Percentiles rank a stretch among this genome's conserved stretches.
phyloP scores from a whole-genome alignment of 2,888 invertebrate species.

The Drosophila anceps region DNA sequence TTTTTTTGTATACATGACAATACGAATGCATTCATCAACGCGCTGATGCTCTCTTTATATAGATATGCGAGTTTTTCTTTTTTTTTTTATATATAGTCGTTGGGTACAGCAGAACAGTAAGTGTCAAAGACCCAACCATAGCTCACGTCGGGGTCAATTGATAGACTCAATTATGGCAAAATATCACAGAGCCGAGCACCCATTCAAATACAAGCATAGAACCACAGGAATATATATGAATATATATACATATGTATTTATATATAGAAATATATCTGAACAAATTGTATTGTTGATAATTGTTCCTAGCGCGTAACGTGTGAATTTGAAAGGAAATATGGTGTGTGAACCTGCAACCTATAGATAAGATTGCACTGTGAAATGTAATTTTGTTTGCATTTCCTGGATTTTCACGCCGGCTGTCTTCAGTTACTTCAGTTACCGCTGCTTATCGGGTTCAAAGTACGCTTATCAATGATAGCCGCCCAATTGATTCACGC shows the following conservation, averaged over 20 bases:
- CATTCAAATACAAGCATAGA: conserved; percentile 16
- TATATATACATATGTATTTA: background rate
- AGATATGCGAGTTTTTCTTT: conserved; percentile 36
- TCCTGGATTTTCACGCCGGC: conserved; percentile 31
- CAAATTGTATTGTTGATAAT: conserved; percentile 44
- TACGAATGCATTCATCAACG: conserved; percentile 60
- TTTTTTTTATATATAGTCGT: conserved; percentile 6
- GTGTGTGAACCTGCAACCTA: conserved; percentile 6
- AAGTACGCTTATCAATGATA: conserved; percentile 63
- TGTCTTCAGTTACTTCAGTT: conserved; percentile 10
- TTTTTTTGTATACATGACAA: conserved; percentile 9
- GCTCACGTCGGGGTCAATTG: conserved; percentile 77
- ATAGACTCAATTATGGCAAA: conserved; percentile 79
- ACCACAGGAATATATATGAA: conserved; percentile 3
- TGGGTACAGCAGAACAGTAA: conserved; percentile 32
- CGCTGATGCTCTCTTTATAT: conserved; percentile 35
- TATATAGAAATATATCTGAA: conserved; percentile 30
- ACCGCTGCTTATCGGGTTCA: conserved; percentile 48
- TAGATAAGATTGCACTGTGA: conserved; percentile 26
- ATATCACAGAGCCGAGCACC: conserved; percentile 54
- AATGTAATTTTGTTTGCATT: conserved; percentile 20
- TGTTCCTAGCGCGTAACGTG: conserved; percentile 41
- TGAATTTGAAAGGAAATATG: conserved; percentile 29
- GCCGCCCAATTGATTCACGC: conserved; percentile 18
- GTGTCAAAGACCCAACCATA: conserved; percentile 79